Evolutionary conservation across 2,797 vertebrate species (phyloP), one percentile per base, ranked within the genome.

Genomic region (Hypotaenidia okinawae): DNA sequence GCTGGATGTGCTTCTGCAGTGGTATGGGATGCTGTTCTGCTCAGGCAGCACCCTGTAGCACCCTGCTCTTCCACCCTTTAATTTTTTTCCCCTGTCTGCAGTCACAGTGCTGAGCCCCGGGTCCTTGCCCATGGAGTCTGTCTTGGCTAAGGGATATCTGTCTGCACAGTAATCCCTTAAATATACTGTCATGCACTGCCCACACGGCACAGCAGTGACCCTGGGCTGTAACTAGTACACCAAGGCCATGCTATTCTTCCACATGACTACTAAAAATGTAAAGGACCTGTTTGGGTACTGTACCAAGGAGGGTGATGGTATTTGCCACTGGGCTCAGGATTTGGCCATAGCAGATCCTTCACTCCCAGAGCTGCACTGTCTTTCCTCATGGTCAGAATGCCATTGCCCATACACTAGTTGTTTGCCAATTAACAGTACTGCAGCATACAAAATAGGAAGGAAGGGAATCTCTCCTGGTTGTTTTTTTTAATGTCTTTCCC

Each of bases 301-400:
- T 4, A 10, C 0, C 5, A 17, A 58, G 51, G 9, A 23, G 8
- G 4, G 1, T 0, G 23, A 30, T 1, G 13, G 4, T 16, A 21
- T 3, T 11, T 84, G 37, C 43, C 5, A 0, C 1, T 11, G 21
- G 28, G 22, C 54, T 63, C 13, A 13, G 58, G 49, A 16, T 23
- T 70, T 5, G 32, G 27, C 47, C 6, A 5, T 27, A 27, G 52
- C 25, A 19, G 5, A 13, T 41, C 28, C 4, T 67, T 87, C 6
- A 0, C 11, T 27, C 22, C 8, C 9, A 18, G 55, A n/a, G 35
- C 23, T 1, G 0, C 0, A 0, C 17, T 52, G 39, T 21, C n/a
- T 68, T 32, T 76, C 52, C 21, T 37, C 2, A 10, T 30, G 11
- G 8, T 43, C 64, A 13, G 35, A 32, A 6, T 5, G 21, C 35